phyloP scores from a whole-genome alignment of 2,113 vertebrate species.

The Xiphias gladius region DNA sequence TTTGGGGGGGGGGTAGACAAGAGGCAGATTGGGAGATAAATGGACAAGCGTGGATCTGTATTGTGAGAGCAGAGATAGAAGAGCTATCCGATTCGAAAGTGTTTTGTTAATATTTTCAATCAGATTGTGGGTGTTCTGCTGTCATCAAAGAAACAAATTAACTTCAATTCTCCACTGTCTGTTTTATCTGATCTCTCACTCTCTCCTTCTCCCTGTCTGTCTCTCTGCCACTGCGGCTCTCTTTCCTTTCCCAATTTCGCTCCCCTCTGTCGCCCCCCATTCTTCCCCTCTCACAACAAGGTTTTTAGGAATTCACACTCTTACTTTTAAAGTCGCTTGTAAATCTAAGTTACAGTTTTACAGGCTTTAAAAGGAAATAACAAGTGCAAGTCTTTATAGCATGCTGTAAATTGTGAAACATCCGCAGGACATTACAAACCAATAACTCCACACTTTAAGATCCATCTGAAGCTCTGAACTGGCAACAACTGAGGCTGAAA shows the following conservation, averaged over 20 bases:
- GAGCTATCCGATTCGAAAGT: conserved; percentile 38
- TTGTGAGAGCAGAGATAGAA: conserved; percentile 45
- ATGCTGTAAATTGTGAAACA: conserved; percentile 19
- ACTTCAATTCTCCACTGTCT: conserved; percentile 50
- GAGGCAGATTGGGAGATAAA: conserved; percentile 53
- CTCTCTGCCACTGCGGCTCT: not conserved
- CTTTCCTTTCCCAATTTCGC: not conserved
- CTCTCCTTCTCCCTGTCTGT: not conserved
- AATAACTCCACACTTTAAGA: conserved; percentile 16
- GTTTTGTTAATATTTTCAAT: conserved; percentile 39
- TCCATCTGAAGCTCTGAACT: conserved; percentile 10
- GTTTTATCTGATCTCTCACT: conserved; percentile 49
- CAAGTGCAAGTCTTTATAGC: not conserved
- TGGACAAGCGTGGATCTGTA: conserved; percentile 29
- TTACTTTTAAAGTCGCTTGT: conserved; percentile 10
- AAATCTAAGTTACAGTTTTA: conserved; percentile 28
- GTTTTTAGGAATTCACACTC: conserved; percentile 37
- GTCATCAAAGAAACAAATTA: conserved; percentile 69
- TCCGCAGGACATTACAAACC: conserved; percentile 18
- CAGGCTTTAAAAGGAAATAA: not conserved
- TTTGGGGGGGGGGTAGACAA: conserved; percentile 7
- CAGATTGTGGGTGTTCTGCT: conserved; percentile 43
- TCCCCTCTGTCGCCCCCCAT: not conserved
- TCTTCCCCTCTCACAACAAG: conserved; percentile 1
- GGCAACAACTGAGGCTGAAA: conserved; percentile 30